phyloP scores from a whole-genome alignment of 1,140 invertebrate genomes.

The Drosophila nannoptera region DNA sequence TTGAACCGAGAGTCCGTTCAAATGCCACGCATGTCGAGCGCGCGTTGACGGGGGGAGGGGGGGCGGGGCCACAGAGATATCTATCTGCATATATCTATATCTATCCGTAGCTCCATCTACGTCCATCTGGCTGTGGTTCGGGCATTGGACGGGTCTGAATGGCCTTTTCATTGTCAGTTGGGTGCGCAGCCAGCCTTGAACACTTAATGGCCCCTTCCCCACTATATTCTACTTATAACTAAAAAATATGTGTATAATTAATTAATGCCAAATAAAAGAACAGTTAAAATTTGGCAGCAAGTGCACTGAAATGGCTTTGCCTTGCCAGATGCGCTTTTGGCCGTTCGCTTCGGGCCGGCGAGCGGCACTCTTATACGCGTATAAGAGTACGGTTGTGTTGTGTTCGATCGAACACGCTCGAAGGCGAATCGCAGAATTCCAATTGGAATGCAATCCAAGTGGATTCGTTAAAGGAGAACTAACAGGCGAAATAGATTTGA shows the following conservation, averaged over 20 bases:
- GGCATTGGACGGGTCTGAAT: constrained; percentile 30
- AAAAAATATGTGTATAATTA: background rate
- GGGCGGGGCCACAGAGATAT: background rate
- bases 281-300: constrained; percentile 1
- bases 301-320: too few relatives aligned
- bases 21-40: constrained; percentile 9
- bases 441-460: background rate
- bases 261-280: background rate
- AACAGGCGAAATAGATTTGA: background rate
- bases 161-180: constrained; percentile 48
- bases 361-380: constrained; percentile 25
- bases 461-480: background rate
- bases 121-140: background rate
- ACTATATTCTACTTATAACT: too few relatives aligned
- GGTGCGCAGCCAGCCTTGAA: constrained; percentile 43
- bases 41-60: constrained; percentile 6
- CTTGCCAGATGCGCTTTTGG: background rate
- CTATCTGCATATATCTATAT: background rate
- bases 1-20: constrained; percentile 22
- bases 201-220: constrained; percentile 26
- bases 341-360: background rate
- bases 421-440: background rate
- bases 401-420: constrained; percentile 26
- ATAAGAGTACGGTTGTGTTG: constrained; percentile 31
- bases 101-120: background rate